A percentile compares a stretch with the other conserved stretches of the same genome.
Conservation (phyloP, 2,888 invertebrate genomes). For the Harmothoe impar region DNA sequence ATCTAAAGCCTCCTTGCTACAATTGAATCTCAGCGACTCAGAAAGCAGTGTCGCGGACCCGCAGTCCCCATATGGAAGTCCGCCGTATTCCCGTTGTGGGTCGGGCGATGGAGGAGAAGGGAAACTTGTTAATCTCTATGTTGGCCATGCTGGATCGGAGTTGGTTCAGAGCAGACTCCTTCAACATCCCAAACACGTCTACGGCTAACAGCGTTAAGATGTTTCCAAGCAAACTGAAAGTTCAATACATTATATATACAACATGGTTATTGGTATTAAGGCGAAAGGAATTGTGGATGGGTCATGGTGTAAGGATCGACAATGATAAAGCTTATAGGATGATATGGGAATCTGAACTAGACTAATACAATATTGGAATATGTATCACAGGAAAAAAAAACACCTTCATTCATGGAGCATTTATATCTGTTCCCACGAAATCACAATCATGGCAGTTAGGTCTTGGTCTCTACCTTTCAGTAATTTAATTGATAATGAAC, state of each 20-base stretch:
- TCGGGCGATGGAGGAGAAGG: constrained; percentile 91
- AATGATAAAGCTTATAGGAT: neutral
- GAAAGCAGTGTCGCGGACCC: constrained; percentile 82
- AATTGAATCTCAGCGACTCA: constrained; percentile 59
- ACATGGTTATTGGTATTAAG: neutral
- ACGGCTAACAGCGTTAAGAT: constrained; percentile 87
- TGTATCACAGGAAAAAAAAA: too few species aligned
- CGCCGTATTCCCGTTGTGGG: constrained; percentile 94
- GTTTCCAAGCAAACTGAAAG: constrained; percentile 84
- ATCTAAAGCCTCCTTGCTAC: too few species aligned
- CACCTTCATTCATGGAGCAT: too few species aligned
- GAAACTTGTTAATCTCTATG: constrained; percentile 88
- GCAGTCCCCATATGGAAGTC: constrained; percentile 94
- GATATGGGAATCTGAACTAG: too few species aligned
- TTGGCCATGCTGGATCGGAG: constrained; percentile 86
- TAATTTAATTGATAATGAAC: too few species aligned
- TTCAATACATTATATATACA: neutral
- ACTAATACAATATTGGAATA: too few species aligned
- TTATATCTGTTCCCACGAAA: too few species aligned
- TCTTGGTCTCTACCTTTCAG: too few species aligned
- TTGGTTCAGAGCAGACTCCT: constrained; percentile 85
- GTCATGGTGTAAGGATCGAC: neutral
- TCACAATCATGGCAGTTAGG: too few species aligned
- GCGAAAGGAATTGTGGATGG: neutral
- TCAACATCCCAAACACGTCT: constrained; percentile 92